phyloP scores from a whole-genome alignment of 2,113 vertebrate genomes.

The Pantherophis guttatus region DNA sequence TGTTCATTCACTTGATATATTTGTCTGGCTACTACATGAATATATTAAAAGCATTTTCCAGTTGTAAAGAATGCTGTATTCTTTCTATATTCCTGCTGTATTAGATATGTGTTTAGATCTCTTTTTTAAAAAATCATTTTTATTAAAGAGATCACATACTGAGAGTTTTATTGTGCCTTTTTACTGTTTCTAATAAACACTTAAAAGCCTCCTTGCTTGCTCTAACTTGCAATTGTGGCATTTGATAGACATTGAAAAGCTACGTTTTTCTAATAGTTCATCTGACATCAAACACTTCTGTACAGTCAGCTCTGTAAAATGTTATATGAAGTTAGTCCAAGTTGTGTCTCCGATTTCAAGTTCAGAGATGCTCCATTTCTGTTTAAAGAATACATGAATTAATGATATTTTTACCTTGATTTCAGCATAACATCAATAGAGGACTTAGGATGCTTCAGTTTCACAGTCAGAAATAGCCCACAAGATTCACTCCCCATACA shows the following conservation, averaged over 20 bases:
- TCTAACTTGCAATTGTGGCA: conserved; percentile 54
- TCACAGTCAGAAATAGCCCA: neutral
- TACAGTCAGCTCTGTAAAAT: neutral
- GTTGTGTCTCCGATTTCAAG: neutral
- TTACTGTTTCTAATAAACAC: conserved; percentile 60
- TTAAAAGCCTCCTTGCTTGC: conserved; percentile 52
- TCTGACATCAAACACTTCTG: conserved; percentile 31
- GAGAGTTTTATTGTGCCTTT: conserved; percentile 54
- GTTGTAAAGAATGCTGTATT: neutral
- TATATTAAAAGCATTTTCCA: neutral
- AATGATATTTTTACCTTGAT: neutral
- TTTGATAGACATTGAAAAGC: conserved; percentile 51
- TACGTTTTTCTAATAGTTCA: neutral
- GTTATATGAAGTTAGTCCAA: neutral
- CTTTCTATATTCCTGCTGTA: conserved; percentile 23
- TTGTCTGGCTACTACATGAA: neutral
- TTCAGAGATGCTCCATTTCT: neutral
- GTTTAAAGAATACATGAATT: neutral
- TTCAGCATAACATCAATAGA: neutral
- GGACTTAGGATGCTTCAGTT: neutral
- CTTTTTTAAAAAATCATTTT: conserved; percentile 44
- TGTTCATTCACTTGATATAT: neutral
- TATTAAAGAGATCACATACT: conserved; percentile 53
- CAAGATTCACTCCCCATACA: neutral
- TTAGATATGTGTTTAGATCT: conserved; percentile 27